Evolutionary conservation across 2,888 invertebrate species (phyloP).

Genomic region (Nomada flava): DNA sequence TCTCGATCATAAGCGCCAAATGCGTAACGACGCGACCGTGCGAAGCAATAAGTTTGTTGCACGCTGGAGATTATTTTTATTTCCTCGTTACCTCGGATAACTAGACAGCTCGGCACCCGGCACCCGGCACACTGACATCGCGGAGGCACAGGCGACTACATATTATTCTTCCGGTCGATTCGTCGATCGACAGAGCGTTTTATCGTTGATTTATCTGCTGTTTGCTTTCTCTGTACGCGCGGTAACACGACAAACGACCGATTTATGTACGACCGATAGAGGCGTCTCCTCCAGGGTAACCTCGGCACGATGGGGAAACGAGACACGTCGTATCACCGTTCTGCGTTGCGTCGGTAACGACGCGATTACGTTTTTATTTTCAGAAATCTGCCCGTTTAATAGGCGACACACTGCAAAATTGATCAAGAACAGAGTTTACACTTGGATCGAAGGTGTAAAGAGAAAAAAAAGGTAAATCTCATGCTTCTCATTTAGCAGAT

Average conservation of each 20-base stretch:
- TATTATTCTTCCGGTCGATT: conserved; percentile 73
- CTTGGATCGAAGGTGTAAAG: no score
- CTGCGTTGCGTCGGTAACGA: conserved; percentile 15
- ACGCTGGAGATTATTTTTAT: conserved; percentile 58
- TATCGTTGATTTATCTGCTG: conserved; percentile 70
- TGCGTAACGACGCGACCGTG: background rate
- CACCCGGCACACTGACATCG: conserved; percentile 49
- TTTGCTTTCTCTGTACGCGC: conserved; percentile 68
- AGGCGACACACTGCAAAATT: no score
- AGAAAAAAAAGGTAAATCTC: no score
- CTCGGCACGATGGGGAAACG: conserved; percentile 22
- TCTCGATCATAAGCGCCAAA: background rate
- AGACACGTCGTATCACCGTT: conserved; percentile 23
- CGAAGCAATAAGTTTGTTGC: conserved; percentile 4
- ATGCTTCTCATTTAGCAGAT: background rate
- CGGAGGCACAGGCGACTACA: conserved; percentile 51
- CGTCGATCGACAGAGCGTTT: conserved; percentile 67
- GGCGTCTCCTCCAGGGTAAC: conserved; percentile 12
- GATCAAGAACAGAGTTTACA: no score
- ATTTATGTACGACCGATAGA: conserved; percentile 65
- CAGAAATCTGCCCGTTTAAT: conserved; percentile 8
- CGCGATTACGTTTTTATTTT: conserved; percentile 39
- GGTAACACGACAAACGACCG: conserved; percentile 64
- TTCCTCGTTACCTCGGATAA: conserved; percentile 39
- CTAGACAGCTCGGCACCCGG: conserved; percentile 70